phyloP scores from a whole-genome alignment of 2,113 vertebrate genomes.

The Rana temporaria region DNA sequence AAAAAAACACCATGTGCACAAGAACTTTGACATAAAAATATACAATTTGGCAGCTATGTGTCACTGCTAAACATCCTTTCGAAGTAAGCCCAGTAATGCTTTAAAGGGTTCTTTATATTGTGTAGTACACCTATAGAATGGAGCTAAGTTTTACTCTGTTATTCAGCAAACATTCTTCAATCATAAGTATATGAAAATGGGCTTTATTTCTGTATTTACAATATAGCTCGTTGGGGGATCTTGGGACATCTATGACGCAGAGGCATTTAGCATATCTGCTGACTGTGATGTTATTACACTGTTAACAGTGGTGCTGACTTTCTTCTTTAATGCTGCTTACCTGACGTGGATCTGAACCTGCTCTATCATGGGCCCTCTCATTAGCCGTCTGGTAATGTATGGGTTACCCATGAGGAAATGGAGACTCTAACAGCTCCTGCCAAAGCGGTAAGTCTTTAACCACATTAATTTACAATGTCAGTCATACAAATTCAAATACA shows the following conservation, averaged over 20 bases:
- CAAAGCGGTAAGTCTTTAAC: slow-evolving; percentile 90
- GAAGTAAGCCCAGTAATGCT: too few species aligned
- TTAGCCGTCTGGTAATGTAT: slow-evolving; percentile 97
- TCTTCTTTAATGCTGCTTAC: slow-evolving; percentile 97
- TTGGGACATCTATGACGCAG: slow-evolving; percentile 7
- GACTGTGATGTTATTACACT: slow-evolving; percentile 88
- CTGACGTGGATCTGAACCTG: slow-evolving; percentile 80
- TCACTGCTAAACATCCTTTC: too few species aligned
- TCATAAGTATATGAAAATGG: too few species aligned
- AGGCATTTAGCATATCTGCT: slow-evolving; percentile 73
- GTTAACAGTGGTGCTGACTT: slow-evolving; percentile 95
- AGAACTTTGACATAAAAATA: too few species aligned
- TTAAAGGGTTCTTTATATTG: too few species aligned
- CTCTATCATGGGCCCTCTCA: slow-evolving; percentile 73
- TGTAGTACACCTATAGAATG: too few species aligned
- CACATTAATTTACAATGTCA: neutral
- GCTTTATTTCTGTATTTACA: too few species aligned
- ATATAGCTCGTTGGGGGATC: neutral
- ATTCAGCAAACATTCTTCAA: too few species aligned
- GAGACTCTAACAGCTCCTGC: slow-evolving; percentile 94
- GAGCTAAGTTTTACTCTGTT: too few species aligned
- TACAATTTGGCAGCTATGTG: too few species aligned
- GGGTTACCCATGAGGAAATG: slow-evolving; percentile 99
- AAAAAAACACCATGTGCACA: too few species aligned
- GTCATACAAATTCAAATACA: too few species aligned